Evolutionary conservation across 2,888 invertebrate genomes (phyloP).

Genomic region (Hofmannophila pseudospretella): DNA sequence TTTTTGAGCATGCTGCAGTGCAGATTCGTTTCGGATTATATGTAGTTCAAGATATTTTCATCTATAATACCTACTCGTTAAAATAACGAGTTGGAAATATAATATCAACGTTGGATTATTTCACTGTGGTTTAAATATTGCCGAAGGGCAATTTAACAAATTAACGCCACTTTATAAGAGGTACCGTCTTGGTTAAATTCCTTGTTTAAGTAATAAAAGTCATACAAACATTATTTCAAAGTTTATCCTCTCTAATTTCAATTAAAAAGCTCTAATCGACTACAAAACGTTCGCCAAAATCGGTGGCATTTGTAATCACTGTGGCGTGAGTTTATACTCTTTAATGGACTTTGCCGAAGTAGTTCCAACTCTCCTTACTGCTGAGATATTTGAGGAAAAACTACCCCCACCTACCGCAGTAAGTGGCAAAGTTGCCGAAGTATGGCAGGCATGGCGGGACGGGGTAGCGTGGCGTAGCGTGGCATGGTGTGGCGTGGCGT

Average conservation of each 20-base stretch:
- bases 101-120: too few relatives aligned
- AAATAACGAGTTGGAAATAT: too few relatives aligned
- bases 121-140: too few relatives aligned
- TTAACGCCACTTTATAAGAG: too few relatives aligned
- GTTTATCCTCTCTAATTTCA: constrained; percentile 52
- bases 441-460: constrained; percentile 42
- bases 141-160: too few relatives aligned
- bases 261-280: constrained; percentile 67
- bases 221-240: constrained; percentile 25
- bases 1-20: constrained; percentile 10
- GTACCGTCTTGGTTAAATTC: too few relatives aligned
- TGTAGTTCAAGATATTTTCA: too few relatives aligned
- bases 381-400: constrained; percentile 77
- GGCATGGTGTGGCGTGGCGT: constrained; percentile 15
- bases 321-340: constrained; percentile 69
- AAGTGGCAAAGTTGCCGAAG: constrained; percentile 68
- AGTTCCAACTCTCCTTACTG: constrained; percentile 75
- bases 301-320: constrained; percentile 69
- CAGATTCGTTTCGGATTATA: not conserved
- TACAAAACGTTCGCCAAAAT: constrained; percentile 64
- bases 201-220: too few relatives aligned
- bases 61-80: too few relatives aligned
- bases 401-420: constrained; percentile 66
- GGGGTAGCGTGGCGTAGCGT: constrained; percentile 3
- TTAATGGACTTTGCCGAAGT: constrained; percentile 75